Conservation (phyloP, 2,888 invertebrate species). For the Rhorus exstirpatorius region DNA sequence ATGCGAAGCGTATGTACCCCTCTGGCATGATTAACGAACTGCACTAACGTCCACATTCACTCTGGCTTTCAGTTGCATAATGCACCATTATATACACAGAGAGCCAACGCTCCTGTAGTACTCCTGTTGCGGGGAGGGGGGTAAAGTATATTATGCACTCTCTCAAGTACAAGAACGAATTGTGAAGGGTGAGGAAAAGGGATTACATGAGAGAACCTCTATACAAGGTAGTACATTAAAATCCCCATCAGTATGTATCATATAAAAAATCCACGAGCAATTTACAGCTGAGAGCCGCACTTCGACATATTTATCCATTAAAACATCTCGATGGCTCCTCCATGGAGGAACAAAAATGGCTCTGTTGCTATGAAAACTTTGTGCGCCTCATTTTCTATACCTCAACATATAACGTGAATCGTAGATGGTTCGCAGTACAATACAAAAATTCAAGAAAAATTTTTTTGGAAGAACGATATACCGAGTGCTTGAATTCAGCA, state of each 20-base stretch:
- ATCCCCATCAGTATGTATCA: too few species aligned
- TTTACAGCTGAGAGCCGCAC: too few species aligned
- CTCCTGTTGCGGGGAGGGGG: slow-evolving; percentile 10
- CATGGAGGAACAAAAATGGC: slow-evolving; percentile 13
- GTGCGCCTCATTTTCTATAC: too few species aligned
- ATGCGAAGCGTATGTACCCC: slow-evolving; percentile 34
- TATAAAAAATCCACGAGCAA: too few species aligned
- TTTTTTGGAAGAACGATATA: too few species aligned
- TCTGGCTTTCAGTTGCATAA: slow-evolving; percentile 56
- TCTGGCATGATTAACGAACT: slow-evolving; percentile 56
- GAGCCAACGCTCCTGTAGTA: slow-evolving; percentile 17
- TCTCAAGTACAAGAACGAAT: slow-evolving; percentile 18
- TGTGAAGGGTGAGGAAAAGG: slow-evolving; percentile 10
- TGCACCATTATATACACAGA: slow-evolving; percentile 47
- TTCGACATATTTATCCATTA: too few species aligned
- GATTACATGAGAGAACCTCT: slow-evolving; percentile 31
- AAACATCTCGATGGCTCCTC: slow-evolving; percentile 16
- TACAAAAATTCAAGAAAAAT: too few species aligned
- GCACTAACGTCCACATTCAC: slow-evolving; percentile 21
- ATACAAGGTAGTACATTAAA: slow-evolving; percentile 36
- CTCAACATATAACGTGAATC: background rate
- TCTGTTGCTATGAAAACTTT: slow-evolving; percentile 8
- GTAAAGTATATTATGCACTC: slow-evolving; percentile 53
- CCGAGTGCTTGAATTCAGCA: too few species aligned
- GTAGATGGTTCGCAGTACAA: background rate